A percentile compares a stretch with the other conserved stretches of the same genome.
phyloP scores from a whole-genome alignment of 2,797 vertebrate genomes.

The Malacoctenus gilli region DNA sequence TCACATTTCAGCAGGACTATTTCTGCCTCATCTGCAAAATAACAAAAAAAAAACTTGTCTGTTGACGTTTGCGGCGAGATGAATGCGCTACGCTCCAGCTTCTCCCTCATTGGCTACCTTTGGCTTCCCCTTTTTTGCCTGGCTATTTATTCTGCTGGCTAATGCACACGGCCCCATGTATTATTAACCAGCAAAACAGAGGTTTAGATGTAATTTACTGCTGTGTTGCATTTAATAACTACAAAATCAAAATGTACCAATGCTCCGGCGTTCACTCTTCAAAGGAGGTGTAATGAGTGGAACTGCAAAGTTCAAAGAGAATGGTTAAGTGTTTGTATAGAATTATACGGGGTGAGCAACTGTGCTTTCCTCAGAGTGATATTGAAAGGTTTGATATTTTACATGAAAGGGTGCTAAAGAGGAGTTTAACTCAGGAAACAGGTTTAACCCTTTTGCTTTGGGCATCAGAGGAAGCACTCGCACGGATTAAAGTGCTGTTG shows the following conservation, averaged over 20 bases:
- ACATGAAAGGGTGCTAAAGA: conserved; percentile 80
- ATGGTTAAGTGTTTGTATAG: conserved; percentile 81
- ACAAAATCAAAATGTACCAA: conserved; percentile 79
- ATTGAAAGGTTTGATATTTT: conserved; percentile 80
- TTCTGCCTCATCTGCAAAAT: conserved; percentile 67
- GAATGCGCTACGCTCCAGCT: conserved; percentile 59
- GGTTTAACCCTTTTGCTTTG: conserved; percentile 76
- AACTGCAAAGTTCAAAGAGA: conserved; percentile 82
- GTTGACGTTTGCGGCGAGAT: conserved; percentile 64
- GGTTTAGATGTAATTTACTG: conserved; percentile 78
- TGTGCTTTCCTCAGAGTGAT: conserved; percentile 75
- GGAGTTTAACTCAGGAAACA: conserved; percentile 80
- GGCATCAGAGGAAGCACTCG: conserved; percentile 63
- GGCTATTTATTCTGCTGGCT: conserved; percentile 58
- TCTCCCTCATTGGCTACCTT: conserved; percentile 50
- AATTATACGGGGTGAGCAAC: conserved; percentile 67
- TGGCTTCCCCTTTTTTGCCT: conserved; percentile 47
- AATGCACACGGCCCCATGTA: conserved; percentile 61
- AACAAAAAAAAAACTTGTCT: conserved; percentile 66
- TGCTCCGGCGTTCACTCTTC: conserved; percentile 79
- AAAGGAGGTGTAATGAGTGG: conserved; percentile 80
- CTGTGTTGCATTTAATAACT: conserved; percentile 81
- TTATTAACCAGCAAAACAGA: conserved; percentile 75
- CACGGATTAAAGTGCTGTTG: conserved; percentile 36
- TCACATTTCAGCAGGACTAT: conserved; percentile 48